Conservation (phyloP, 2,888 invertebrate genomes). For the Drosophila differens region DNA sequence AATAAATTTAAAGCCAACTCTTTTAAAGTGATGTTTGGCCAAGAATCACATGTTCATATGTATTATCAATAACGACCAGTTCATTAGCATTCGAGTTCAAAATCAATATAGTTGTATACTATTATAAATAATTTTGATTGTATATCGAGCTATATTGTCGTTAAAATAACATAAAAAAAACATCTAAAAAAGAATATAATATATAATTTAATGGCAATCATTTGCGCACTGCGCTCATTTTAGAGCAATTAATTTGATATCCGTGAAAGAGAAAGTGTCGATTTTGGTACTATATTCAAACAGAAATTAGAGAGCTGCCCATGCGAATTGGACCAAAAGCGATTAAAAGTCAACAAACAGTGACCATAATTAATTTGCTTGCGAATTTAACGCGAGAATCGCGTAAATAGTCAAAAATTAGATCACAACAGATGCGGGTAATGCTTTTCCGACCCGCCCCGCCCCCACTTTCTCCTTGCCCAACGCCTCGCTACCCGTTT, state of each 20-base stretch:
- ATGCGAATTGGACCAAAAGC: conserved; percentile 23
- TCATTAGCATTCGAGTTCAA: neutral
- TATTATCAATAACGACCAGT: neutral
- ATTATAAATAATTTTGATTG: neutral
- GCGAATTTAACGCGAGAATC: conserved; percentile 66
- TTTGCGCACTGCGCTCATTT: conserved; percentile 26
- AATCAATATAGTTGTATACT: neutral
- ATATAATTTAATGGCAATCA: conserved; percentile 41
- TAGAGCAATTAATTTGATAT: conserved; percentile 42
- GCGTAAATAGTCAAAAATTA: conserved; percentile 77
- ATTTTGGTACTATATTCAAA: neutral
- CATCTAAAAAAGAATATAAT: neutral
- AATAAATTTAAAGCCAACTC: conserved; percentile 8
- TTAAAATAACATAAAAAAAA: neutral
- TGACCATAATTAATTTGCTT: conserved; percentile 69
- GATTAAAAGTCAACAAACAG: conserved; percentile 56
- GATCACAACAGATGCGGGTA: conserved; percentile 56
- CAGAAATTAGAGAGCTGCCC: conserved; percentile 30
- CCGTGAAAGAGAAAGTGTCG: conserved; percentile 7
- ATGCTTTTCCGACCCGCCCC: conserved; percentile 3
- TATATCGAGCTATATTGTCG: neutral
- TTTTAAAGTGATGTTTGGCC: neutral
- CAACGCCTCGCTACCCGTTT: neutral
- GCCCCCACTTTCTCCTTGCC: neutral
- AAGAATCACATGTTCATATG: neutral